phyloP scores from a whole-genome alignment of 2,888 invertebrate genomes.

The Priocnemis perturbator region DNA sequence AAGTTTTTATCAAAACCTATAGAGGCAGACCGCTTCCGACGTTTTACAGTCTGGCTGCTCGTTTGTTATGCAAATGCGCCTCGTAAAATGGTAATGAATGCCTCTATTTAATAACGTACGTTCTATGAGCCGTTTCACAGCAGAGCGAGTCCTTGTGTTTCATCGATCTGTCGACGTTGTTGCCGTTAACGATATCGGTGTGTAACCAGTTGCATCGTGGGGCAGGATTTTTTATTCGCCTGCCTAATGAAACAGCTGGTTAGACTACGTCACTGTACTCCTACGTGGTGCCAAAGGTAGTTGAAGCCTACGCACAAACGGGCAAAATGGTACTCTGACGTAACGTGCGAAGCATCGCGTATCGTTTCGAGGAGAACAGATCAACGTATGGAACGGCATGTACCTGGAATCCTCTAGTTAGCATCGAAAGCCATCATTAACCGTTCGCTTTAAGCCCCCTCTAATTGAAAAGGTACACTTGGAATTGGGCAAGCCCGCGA shows the following conservation, averaged over 20 bases:
- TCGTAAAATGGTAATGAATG: constrained; percentile 57
- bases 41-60: constrained; percentile 40
- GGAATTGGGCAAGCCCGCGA: too few relatives aligned
- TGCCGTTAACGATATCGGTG: constrained; percentile 52
- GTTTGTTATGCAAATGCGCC: constrained; percentile 54
- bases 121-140: constrained; percentile 33
- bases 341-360: not conserved
- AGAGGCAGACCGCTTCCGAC: constrained; percentile 10
- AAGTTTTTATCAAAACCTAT: not conserved
- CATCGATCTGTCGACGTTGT: constrained; percentile 37
- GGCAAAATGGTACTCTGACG: too few relatives aligned
- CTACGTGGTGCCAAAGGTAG: constrained; percentile 28
- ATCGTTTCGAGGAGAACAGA: constrained; percentile 3
- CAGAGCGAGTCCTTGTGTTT: constrained; percentile 29
- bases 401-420: not conserved
- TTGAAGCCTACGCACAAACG: too few relatives aligned
- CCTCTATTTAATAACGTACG: constrained; percentile 54
- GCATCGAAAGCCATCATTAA: too few relatives aligned
- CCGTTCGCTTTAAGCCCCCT: too few relatives aligned
- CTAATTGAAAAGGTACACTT: too few relatives aligned
- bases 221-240: constrained; percentile 44
- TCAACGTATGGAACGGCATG: not conserved
- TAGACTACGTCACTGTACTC: constrained; percentile 49
- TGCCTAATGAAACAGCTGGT: constrained; percentile 54
- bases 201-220: constrained; percentile 37